Evolutionary conservation across 2,113 vertebrate genomes (phyloP).

Genomic region (Chionodraco myersi): DNA sequence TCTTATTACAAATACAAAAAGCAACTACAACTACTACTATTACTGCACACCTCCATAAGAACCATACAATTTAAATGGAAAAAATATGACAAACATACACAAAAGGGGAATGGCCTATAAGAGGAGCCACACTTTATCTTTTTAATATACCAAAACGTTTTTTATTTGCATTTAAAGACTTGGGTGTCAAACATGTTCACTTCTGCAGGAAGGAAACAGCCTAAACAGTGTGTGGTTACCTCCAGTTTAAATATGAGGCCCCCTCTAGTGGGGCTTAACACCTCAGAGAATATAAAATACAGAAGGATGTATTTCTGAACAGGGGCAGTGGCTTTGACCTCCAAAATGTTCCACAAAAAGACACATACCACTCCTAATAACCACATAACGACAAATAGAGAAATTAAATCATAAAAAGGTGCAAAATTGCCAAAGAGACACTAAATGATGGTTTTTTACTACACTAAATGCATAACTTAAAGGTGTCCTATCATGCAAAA

Average conservation of each 20-base stretch:
- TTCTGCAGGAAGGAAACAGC: constrained; percentile 3
- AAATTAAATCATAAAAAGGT: too few species aligned
- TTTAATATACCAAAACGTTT: background rate
- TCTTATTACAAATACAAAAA: background rate
- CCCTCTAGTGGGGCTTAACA: constrained; percentile 54
- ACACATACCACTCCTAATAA: too few species aligned
- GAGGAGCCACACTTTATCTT: background rate
- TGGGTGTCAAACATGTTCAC: background rate
- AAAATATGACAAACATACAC: background rate
- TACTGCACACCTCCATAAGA: background rate
- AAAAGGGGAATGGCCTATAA: background rate
- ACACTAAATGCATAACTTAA: too few species aligned
- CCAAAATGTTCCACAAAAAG: too few species aligned
- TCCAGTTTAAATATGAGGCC: constrained; percentile 46
- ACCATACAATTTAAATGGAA: background rate
- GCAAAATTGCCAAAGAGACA: too few species aligned
- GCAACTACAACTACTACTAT: background rate
- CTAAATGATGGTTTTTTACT: too few species aligned
- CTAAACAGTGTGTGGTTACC: background rate
- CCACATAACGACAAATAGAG: too few species aligned
- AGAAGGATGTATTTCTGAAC: background rate
- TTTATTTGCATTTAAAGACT: background rate
- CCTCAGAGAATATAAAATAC: background rate
- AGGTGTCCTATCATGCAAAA: too few species aligned
- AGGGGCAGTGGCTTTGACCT: too few species aligned